A percentile compares a stretch with the other conserved stretches of the same genome.
These are phyloP conservation scores for Paramisgurnus dabryanus DNA, from an alignment of 2,113 vertebrate genomes.

Conservation along the genomic window DNA sequence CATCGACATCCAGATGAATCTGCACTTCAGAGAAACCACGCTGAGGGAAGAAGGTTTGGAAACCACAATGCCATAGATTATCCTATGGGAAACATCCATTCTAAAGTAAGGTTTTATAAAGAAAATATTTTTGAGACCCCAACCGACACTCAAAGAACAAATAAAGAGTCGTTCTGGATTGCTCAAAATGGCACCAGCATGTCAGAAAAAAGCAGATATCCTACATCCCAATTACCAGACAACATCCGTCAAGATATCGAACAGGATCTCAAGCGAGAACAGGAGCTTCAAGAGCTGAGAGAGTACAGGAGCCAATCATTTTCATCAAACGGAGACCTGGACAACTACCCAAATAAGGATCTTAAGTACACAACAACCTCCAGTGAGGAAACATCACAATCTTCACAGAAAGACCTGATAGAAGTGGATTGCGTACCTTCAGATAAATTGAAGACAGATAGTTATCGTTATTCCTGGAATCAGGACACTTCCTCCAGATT, in stretches of 20 bases:
- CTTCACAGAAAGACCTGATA: not conserved
- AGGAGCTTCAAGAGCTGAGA: slow-evolving; percentile 78
- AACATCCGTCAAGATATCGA: slow-evolving; percentile 85
- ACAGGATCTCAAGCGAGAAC: slow-evolving; percentile 79
- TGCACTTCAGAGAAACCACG: not conserved
- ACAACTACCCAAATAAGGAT: too few species aligned
- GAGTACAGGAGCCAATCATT: slow-evolving; percentile 51
- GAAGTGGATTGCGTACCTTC: slow-evolving; percentile 39
- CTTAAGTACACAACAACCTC: not conserved
- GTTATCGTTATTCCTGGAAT: slow-evolving; percentile 54
- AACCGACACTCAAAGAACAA: not conserved
- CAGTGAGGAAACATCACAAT: not conserved
- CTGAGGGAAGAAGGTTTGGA: not conserved
- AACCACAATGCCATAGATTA: not conserved
- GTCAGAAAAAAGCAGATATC: slow-evolving; percentile 4
- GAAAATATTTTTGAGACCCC: slow-evolving; percentile 1
- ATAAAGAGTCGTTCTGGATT: slow-evolving; percentile 30
- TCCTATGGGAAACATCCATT: not conserved
- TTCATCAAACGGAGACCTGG: not conserved
- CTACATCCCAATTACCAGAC: slow-evolving; percentile 28
- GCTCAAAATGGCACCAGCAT: slow-evolving; percentile 4
- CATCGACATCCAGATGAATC: slow-evolving; percentile 65
- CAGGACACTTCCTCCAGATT: slow-evolving; percentile 10
- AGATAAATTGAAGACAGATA: slow-evolving; percentile 53
- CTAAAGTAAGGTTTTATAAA: slow-evolving; percentile 6